Percentiles rank a stretch among this genome's conserved stretches.
Evolutionary conservation across 2,113 vertebrate species (phyloP).

Genomic region (Pyxicephalus adspersus): DNA sequence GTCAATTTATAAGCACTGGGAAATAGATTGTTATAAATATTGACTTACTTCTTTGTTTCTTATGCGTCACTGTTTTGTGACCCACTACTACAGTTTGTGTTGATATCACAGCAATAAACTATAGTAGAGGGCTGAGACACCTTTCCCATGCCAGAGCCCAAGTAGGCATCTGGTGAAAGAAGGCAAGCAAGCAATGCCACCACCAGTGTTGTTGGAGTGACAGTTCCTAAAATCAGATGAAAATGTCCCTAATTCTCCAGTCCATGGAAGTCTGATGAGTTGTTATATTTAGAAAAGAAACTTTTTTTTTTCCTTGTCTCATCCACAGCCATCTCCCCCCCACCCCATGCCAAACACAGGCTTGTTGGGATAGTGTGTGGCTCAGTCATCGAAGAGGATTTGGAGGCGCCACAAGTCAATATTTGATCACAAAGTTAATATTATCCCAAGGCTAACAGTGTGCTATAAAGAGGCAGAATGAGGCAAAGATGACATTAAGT

Average conservation of each 20-base stretch:
- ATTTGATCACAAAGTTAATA: conserved; percentile 97
- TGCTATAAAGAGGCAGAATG: conserved; percentile 91
- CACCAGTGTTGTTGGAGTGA: conserved; percentile 4
- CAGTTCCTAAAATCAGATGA: conserved; percentile 14
- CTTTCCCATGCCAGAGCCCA: neutral
- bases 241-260: conserved; percentile 35
- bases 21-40: conserved; percentile 20
- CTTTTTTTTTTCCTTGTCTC: conserved; percentile 50
- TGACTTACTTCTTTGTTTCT: neutral
- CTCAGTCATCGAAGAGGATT: conserved; percentile 92
- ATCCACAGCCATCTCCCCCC: conserved; percentile 63
- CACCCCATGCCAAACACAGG: conserved; percentile 80
- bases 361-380: conserved; percentile 88
- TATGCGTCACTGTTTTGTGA: neutral
- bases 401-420: conserved; percentile 96
- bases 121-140: neutral
- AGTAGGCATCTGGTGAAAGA: neutral
- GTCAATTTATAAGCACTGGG: conserved; percentile 6
- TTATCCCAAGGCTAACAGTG: conserved; percentile 93
- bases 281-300: conserved; percentile 4
- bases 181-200: conserved; percentile 10
- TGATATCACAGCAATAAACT: conserved; percentile 15
- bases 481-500: conserved; percentile 63
- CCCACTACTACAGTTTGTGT: neutral
- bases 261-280: conserved; percentile 28